phyloP scores from a whole-genome alignment of 2,888 invertebrate genomes.

The Drosophila meridionalis region DNA sequence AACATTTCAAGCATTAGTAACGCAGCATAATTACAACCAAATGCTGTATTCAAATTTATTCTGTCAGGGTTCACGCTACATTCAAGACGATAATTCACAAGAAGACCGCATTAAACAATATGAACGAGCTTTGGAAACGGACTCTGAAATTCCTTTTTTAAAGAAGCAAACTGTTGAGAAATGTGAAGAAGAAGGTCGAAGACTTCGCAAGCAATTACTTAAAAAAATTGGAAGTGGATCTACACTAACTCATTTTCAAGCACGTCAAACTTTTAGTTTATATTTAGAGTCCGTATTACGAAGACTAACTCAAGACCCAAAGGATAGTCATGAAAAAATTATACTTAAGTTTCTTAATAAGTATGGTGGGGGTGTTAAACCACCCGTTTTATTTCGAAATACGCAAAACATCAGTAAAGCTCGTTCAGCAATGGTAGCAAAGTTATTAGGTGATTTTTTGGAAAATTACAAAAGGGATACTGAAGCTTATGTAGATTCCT shows the following conservation, averaged over 20 bases:
- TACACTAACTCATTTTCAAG: conserved; percentile 88
- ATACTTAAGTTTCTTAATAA: conserved; percentile 91
- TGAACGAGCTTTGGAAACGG: conserved; percentile 82
- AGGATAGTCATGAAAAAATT: conserved; percentile 86
- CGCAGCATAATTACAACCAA: conserved; percentile 91
- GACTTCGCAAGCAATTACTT: conserved; percentile 81
- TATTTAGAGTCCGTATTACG: conserved; percentile 91
- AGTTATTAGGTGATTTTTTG: conserved; percentile 92
- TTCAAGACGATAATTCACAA: conserved; percentile 73
- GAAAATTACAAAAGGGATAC: conserved; percentile 94
- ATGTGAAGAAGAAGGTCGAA: conserved; percentile 82
- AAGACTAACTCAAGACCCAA: conserved; percentile 86
- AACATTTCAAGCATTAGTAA: conserved; percentile 86
- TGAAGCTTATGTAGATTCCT: conserved; percentile 90
- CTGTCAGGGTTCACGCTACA: conserved; percentile 85
- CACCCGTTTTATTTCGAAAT: conserved; percentile 88
- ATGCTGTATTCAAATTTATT: conserved; percentile 91
- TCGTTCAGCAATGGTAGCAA: conserved; percentile 92
- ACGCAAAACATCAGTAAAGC: conserved; percentile 88
- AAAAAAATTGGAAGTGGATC: conserved; percentile 88
- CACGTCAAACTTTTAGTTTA: conserved; percentile 91
- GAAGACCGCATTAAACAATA: conserved; percentile 86
- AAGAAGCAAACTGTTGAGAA: conserved; percentile 83
- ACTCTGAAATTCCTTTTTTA: conserved; percentile 77
- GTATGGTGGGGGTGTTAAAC: conserved; percentile 89